Evolutionary conservation across 2,797 vertebrate genomes (phyloP).

Genomic region (Toxotes lorentzi): DNA sequence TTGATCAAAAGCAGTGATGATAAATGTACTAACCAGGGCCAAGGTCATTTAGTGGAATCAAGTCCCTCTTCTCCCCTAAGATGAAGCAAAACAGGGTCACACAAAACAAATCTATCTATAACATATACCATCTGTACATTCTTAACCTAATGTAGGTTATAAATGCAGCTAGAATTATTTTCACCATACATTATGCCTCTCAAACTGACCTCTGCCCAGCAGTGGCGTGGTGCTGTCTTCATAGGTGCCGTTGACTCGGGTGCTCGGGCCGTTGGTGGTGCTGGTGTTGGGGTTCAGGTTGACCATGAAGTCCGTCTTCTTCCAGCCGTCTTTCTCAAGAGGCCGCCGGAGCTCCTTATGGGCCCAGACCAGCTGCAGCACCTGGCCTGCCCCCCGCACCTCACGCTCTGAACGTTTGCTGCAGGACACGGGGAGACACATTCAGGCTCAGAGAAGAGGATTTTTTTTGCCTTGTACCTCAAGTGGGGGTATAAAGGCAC

Average conservation of each 20-base stretch:
- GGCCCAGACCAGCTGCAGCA: slow-evolving; percentile 95
- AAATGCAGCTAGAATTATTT: background rate
- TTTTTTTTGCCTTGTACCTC: background rate
- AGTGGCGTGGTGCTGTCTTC: slow-evolving; percentile 96
- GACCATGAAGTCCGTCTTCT: slow-evolving; percentile 95
- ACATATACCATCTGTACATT: too few species aligned
- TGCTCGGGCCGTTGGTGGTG: slow-evolving; percentile 78
- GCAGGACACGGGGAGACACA: background rate
- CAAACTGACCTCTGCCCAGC: slow-evolving; percentile 90
- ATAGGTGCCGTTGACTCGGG: slow-evolving; percentile 89
- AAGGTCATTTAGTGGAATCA: slow-evolving; percentile 96
- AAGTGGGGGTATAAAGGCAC: background rate
- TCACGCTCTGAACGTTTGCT: slow-evolving; percentile 96
- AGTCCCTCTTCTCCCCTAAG: slow-evolving; percentile 90
- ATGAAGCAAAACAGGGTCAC: slow-evolving; percentile 18
- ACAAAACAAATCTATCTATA: background rate
- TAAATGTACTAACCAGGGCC: slow-evolving; percentile 88
- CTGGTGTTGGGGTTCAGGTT: slow-evolving; percentile 84
- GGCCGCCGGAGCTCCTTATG: slow-evolving; percentile 95
- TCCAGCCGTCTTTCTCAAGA: slow-evolving; percentile 98
- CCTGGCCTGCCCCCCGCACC: slow-evolving; percentile 92
- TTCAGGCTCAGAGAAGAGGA: background rate
- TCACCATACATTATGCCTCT: background rate
- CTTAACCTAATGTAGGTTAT: background rate
- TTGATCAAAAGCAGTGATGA: background rate